Evolutionary conservation across 2,113 vertebrate species (phyloP), one percentile per base, ranked within the genome.

Genomic region (Oceanites oceanicus): DNA sequence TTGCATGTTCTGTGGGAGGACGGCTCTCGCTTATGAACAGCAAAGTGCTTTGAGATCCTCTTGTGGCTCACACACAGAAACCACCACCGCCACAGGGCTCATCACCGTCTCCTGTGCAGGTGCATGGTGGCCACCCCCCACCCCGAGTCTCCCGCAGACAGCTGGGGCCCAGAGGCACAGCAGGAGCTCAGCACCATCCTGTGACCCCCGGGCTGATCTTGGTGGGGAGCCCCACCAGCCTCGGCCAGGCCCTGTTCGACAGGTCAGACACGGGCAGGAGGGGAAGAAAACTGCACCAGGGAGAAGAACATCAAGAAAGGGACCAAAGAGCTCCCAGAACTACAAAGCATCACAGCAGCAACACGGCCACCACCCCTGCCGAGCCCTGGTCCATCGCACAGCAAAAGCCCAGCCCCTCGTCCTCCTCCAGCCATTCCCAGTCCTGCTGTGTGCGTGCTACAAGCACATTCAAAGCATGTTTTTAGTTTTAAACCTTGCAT

Each of bases 181-280:
- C n/a, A 59, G 44, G 61, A 58, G n/a, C 58, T 85, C 13, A 0
- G 32, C 50, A 67, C 27, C 29, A 45, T 17, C 12, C 42, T 7
- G 27, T 17, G 13, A 40, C 18, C 27, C 34, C 26, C 2, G 0
- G 18, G 10, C 6, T 23, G 58, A n/a, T 15, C 13, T 59, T 15
- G 14, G 34, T 23, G 27, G 50, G 20, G 53, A 82, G 42, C 21
- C 42, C 42, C 42, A 17, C 49, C 63, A 44, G 58, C 15, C 47
- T 53, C 6, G 13, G 36, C 45, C 18, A 45, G 27, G 17, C 8
- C 23, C 42, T 30, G 36, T 29, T 36, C 8, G 4, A 42, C 10
- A n/a, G 55, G 58, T 12, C 58, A 86, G 59, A 59, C 26, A 29
- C 1, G 7, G 34, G 50, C 56, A 82, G 32, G 62, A 61, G 10